Conservation (phyloP, 2,113 vertebrate species). For the Redunca redunca region DNA sequence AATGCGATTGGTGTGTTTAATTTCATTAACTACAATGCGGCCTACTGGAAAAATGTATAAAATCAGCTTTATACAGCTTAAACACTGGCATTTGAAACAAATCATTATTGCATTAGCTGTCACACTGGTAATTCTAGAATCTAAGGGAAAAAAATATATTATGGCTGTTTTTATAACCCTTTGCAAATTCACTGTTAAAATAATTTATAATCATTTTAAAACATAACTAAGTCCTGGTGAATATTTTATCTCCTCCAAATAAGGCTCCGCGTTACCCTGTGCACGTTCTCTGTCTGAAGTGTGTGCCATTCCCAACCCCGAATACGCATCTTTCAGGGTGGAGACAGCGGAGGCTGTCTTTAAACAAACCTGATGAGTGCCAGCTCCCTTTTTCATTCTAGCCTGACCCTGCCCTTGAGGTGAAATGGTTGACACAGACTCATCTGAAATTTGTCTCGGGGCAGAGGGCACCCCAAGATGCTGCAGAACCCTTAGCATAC, state of each 20-base stretch:
- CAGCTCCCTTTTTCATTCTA: rapidly evolving
- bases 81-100: constrained; percentile 91
- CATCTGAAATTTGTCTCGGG: rapidly evolving
- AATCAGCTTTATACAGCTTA: constrained; percentile 90
- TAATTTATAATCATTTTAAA: constrained; percentile 84
- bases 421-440: neutral
- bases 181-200: constrained; percentile 83
- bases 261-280: neutral
- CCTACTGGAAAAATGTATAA: constrained; percentile 94
- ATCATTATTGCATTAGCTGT: constrained; percentile 89
- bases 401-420: neutral
- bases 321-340: neutral
- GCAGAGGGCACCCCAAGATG: neutral
- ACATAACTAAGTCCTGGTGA: constrained; percentile 72
- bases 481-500: rapidly evolving
- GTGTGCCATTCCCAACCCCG: neutral
- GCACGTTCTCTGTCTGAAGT: constrained; percentile 12
- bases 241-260: constrained; percentile 74
- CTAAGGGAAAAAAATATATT: constrained; percentile 82
- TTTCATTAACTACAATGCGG: constrained; percentile 97
- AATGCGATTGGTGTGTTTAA: constrained; percentile 94
- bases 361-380: rapidly evolving
- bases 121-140: constrained; percentile 85
- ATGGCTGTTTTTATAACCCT: constrained; percentile 86
- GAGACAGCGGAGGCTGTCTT: neutral